phyloP scores from a whole-genome alignment of 2,797 vertebrate species.

The Xiphorhynchus erythropygius region DNA sequence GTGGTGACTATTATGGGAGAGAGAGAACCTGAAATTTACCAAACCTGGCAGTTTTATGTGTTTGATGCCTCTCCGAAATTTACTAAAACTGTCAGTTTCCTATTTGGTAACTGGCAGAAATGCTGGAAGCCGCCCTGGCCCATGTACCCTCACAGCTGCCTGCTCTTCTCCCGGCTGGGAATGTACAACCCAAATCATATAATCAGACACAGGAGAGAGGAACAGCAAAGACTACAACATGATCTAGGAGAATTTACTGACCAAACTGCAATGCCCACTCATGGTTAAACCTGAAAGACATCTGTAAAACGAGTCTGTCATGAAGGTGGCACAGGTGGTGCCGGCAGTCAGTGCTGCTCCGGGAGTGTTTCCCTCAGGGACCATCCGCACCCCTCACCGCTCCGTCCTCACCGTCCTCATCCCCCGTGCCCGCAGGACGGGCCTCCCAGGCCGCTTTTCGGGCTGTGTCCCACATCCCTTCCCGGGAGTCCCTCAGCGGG shows the following conservation, averaged over 20 bases:
- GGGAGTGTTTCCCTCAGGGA: background rate
- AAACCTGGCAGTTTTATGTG: background rate
- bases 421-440: background rate
- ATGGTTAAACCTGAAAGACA: background rate
- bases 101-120: background rate
- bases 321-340: background rate
- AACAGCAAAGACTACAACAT: fast-evolving
- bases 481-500: too few relatives aligned
- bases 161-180: background rate
- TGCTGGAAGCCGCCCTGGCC: background rate
- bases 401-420: fast-evolving
- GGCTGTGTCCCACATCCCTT: background rate
- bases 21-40: background rate
- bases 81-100: background rate
- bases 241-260: background rate
- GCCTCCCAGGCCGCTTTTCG: background rate
- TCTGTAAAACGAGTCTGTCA: background rate
- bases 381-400: fast-evolving
- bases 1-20: fast-evolving
- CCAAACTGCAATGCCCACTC: background rate
- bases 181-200: fast-evolving
- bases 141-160: background rate
- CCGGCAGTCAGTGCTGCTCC: fast-evolving
- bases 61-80: background rate
- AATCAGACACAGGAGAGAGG: background rate